These are phyloP conservation scores for Fratercula arctica DNA, from an alignment of 2,797 vertebrate species.

Conservation along the genomic window DNA sequence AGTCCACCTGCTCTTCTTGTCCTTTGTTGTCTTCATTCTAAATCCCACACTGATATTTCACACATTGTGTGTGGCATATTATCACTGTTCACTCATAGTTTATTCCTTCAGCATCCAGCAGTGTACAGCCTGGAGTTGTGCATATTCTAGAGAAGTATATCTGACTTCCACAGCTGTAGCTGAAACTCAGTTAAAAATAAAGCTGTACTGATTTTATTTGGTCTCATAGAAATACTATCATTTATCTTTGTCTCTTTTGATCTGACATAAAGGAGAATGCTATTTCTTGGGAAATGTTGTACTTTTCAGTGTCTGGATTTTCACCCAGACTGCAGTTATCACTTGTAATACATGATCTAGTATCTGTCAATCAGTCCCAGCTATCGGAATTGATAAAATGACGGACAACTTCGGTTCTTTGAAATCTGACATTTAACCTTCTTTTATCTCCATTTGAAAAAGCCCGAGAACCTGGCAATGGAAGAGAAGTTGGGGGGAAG, in stretches of 20 bases:
- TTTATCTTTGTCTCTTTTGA: neutral
- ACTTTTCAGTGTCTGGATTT: neutral
- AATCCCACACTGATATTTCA: neutral
- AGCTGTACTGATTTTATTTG: neutral
- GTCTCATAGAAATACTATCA: neutral
- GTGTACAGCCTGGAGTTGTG: neutral
- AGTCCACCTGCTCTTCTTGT: neutral
- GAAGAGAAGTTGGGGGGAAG: neutral
- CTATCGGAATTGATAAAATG: neutral
- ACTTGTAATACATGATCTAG: neutral
- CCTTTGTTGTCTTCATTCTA: neutral
- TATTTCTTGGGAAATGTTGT: neutral
- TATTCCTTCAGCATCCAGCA: neutral
- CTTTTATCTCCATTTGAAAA: neutral
- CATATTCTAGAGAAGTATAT: neutral
- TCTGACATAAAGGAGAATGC: neutral
- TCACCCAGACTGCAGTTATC: neutral
- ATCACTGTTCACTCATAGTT: neutral
- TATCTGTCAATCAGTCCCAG: neutral
- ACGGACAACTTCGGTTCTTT: neutral
- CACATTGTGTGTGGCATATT: neutral
- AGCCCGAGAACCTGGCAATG: neutral
- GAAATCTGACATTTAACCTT: neutral
- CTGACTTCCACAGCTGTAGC: neutral
- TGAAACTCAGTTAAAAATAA: neutral